phyloP scores from a whole-genome alignment of 2,888 invertebrate genomes.

The Leucania comma region DNA sequence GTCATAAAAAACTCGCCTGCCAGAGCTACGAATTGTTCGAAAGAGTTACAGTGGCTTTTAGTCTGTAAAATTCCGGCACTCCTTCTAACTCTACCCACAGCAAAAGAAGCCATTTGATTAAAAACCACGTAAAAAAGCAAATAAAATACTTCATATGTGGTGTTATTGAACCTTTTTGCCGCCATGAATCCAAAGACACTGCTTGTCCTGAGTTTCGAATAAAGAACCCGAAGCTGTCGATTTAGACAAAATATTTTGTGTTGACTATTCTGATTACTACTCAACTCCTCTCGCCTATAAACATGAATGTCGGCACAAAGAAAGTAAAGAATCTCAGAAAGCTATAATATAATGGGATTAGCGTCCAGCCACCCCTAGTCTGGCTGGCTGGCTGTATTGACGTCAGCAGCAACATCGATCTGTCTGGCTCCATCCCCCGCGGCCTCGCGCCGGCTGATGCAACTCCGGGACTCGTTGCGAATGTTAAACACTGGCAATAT shows the following conservation, averaged over 20 bases:
- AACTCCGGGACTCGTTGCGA: slow-evolving; percentile 70
- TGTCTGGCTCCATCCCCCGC: slow-evolving; percentile 78
- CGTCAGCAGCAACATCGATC: slow-evolving; percentile 86
- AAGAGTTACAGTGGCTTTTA: no score
- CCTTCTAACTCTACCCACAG: no score
- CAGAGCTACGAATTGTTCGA: no score
- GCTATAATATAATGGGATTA: slow-evolving; percentile 13
- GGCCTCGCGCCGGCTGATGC: slow-evolving; percentile 81
- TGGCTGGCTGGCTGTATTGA: slow-evolving; percentile 70
- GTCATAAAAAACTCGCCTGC: no score
- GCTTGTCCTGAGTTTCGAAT: not conserved
- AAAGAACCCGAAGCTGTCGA: not conserved
- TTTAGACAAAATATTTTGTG: not conserved
- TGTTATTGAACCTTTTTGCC: not conserved
- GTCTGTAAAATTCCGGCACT: no score
- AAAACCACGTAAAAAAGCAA: no score
- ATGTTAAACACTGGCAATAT: not conserved
- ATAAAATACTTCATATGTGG: not conserved
- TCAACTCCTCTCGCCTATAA: not conserved
- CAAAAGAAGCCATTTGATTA: no score
- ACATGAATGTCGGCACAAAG: slow-evolving; percentile 5
- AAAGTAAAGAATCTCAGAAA: slow-evolving; percentile 9
- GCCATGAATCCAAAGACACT: no score
- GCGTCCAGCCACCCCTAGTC: slow-evolving; percentile 62
- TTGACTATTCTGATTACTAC: not conserved